Evolutionary conservation across 64 coral and sea anemone species (phyloP).

Genomic region (Stylophora pistillata): DNA sequence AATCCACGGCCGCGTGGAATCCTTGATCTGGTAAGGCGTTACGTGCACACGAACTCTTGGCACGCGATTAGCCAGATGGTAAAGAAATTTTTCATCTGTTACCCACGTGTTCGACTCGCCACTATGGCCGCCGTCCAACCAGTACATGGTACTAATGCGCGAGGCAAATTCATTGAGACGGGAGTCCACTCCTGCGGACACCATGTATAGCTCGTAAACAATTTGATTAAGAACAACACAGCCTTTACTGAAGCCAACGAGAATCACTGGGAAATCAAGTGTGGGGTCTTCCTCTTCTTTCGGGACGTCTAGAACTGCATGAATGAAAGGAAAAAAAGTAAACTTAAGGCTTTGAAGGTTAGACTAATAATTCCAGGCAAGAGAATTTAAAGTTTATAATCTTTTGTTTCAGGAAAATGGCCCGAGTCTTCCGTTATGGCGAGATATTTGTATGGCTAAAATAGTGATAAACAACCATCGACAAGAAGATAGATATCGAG

Average conservation of each 20-base stretch:
- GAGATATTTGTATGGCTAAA: no score
- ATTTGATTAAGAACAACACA: conserved; percentile 96
- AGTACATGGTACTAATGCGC: conserved; percentile 84
- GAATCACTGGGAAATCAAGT: conserved; percentile 85
- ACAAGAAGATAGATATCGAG: no score
- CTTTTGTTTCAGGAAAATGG: no score
- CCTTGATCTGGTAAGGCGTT: conserved; percentile 90
- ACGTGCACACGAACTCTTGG: conserved; percentile 86
- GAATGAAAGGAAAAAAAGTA: neutral
- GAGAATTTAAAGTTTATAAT: no score
- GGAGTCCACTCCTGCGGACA: conserved; percentile 52
- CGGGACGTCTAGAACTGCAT: conserved; percentile 74
- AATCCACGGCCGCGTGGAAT: conserved; percentile 90
- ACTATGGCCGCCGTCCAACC: conserved; percentile 93
- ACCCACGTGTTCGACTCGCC: conserved; percentile 98
- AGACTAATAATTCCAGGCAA: no score
- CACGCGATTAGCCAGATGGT: conserved; percentile 62
- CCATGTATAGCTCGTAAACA: conserved; percentile 71
- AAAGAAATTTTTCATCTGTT: conserved; percentile 90
- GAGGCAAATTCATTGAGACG: conserved; percentile 67
- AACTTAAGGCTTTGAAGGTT: neutral
- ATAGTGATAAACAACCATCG: no score
- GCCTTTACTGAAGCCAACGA: conserved; percentile 97
- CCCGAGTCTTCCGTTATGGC: no score
- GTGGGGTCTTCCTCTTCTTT: conserved; percentile 84